These are phyloP conservation scores for Siphamia tubifer DNA, from an alignment of 2,113 vertebrate genomes.

Conservation along the genomic window DNA sequence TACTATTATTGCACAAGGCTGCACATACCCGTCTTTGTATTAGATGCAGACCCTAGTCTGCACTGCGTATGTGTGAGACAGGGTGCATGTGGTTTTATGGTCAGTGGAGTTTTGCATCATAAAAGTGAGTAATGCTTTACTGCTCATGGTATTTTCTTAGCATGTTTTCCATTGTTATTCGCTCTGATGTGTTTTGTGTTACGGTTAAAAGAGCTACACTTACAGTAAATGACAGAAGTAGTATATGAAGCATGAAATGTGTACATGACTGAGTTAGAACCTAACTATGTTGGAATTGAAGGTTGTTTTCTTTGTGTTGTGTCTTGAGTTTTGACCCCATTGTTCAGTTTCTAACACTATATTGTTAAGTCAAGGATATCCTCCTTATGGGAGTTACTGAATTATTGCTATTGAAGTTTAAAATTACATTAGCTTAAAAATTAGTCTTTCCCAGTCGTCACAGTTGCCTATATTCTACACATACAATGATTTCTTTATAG, in stretches of 20 bases:
- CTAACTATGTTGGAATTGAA: no score
- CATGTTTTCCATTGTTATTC: neutral
- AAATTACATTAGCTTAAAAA: no score
- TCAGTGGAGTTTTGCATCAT: neutral
- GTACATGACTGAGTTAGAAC: no score
- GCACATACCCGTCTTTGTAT: neutral
- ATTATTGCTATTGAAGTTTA: no score
- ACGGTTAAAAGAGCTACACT: neutral
- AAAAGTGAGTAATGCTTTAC: constrained; percentile 14
- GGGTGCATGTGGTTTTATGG: neutral
- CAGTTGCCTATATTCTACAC: no score
- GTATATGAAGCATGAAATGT: neutral
- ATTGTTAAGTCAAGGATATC: no score
- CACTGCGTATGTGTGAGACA: neutral
- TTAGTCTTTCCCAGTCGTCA: no score
- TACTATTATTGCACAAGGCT: constrained; percentile 22
- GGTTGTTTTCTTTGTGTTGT: no score
- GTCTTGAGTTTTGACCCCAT: no score
- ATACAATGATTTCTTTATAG: no score
- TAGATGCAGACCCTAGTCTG: neutral
- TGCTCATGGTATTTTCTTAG: neutral
- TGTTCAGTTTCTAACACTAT: no score
- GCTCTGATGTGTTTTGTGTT: neutral
- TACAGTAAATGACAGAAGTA: neutral
- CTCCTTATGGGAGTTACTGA: no score